Conservation (phyloP, 2,797 vertebrate species). For the Spinus pinus region DNA sequence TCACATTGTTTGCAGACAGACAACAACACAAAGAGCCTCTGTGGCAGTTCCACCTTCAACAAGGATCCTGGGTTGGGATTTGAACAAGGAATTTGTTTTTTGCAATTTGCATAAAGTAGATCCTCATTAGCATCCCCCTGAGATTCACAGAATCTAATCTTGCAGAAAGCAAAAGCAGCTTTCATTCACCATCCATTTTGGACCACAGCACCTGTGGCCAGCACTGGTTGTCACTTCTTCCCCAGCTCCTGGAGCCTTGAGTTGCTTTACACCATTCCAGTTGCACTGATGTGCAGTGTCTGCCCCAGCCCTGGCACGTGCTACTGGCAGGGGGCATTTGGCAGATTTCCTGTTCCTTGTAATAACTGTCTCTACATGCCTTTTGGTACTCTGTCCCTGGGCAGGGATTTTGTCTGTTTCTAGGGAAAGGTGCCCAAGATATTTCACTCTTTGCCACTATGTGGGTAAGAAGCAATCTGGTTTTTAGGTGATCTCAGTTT, state of each 20-base stretch:
- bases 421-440: not conserved
- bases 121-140: not conserved
- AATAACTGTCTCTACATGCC: fast-evolving
- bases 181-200: not conserved
- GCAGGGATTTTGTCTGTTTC: not conserved
- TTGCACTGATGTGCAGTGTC: not conserved
- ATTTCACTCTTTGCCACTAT: not conserved
- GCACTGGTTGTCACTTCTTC: not conserved
- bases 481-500: not conserved
- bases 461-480: not conserved
- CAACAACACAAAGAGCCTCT: not conserved
- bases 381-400: not conserved
- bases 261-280: not conserved
- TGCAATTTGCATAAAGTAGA: not conserved
- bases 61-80: not conserved
- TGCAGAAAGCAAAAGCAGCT: not conserved
- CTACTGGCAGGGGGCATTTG: not conserved
- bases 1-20: not conserved
- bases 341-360: not conserved
- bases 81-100: not conserved
- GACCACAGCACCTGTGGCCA: not conserved
- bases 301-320: not conserved
- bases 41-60: not conserved
- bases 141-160: not conserved
- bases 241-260: not conserved